Evolutionary conservation across 37 sponge, comb jelly and placozoan genomes (phyloP).

Genomic region (Ianthella basta): DNA sequence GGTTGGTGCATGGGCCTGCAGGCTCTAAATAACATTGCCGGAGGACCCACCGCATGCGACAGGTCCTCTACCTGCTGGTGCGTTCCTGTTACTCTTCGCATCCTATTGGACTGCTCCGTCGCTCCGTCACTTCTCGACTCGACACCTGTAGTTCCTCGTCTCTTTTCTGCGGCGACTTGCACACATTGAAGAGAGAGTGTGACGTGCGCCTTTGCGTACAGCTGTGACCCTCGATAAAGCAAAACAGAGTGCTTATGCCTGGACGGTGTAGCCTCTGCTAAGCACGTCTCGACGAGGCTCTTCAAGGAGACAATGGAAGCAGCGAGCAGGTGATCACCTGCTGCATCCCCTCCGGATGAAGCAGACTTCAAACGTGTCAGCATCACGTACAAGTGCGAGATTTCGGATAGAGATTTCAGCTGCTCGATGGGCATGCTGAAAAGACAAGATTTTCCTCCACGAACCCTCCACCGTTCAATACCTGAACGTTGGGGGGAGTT

Average conservation of each 20-base stretch:
- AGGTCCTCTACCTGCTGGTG: too few relatives aligned
- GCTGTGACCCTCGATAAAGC: too few relatives aligned
- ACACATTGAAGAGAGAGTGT: too few relatives aligned
- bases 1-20: not conserved
- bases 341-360: not conserved
- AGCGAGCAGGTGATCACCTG: not conserved
- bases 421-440: not conserved
- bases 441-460: slow-evolving; percentile 5
- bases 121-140: too few relatives aligned
- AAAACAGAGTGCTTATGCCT: too few relatives aligned
- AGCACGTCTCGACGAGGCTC: not conserved
- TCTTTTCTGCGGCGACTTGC: too few relatives aligned
- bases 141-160: too few relatives aligned
- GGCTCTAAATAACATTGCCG: not conserved
- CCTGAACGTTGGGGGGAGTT: not conserved
- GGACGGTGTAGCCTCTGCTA: not conserved
- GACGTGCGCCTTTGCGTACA: too few relatives aligned
- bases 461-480: not conserved
- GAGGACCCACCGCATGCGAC: not conserved
- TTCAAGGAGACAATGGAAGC: not conserved
- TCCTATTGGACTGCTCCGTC: too few relatives aligned
- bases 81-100: too few relatives aligned
- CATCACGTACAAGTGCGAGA: not conserved
- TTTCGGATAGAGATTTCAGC: not conserved
- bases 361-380: not conserved